Evolutionary conservation across 2,113 vertebrate species (phyloP).

Genomic region (Vidua chalybeata): DNA sequence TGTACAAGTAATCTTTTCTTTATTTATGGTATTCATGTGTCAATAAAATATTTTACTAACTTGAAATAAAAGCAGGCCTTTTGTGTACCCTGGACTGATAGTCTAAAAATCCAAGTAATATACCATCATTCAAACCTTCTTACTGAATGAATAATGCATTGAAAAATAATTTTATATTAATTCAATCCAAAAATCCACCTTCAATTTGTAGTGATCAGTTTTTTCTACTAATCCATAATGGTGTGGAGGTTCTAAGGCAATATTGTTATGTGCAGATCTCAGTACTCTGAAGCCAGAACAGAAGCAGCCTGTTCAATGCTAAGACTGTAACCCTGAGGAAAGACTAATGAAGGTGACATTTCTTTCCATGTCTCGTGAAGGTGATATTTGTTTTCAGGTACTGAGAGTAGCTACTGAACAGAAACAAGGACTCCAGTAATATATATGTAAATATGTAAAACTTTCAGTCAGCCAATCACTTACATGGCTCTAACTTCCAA

Average conservation of each 20-base stretch:
- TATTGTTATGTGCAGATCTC: background rate
- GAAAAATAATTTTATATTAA: conserved; percentile 26
- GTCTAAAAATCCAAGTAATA: background rate
- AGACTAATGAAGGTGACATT: background rate
- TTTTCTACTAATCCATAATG: background rate
- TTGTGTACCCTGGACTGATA: background rate
- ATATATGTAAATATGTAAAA: background rate
- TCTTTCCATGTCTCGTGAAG: background rate
- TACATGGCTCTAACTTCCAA: background rate
- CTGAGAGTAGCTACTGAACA: background rate
- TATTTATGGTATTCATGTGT: background rate
- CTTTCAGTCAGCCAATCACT: background rate
- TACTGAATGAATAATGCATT: background rate
- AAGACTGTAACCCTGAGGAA: background rate
- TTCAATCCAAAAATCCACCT: background rate
- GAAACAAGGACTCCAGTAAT: background rate
- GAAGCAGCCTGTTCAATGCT: background rate
- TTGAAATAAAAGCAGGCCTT: background rate
- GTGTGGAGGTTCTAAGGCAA: background rate
- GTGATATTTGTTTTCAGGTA: background rate
- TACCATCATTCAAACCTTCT: background rate
- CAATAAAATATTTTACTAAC: background rate
- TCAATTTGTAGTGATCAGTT: background rate
- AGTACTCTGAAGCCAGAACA: background rate
- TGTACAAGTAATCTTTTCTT: background rate